Evolutionary conservation across 2,888 invertebrate species (phyloP).

Genomic region (Hyposoter dolosus): DNA sequence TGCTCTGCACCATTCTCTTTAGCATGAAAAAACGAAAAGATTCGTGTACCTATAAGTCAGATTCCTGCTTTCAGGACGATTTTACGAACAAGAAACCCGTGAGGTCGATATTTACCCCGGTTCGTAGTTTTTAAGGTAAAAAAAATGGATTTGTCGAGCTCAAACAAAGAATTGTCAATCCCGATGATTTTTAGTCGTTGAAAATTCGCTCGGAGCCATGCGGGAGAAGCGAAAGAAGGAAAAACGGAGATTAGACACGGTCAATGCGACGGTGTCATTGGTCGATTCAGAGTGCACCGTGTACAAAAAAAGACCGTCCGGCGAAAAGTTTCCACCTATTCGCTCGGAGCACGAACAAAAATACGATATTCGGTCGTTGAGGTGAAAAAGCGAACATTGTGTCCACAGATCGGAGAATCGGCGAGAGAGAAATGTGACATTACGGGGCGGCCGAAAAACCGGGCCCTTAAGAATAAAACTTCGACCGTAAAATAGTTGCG

Average conservation of each 20-base stretch:
- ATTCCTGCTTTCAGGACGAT: too few relatives aligned
- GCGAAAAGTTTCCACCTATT: constrained; percentile 34
- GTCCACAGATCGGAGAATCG: neutral
- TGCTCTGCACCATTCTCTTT: too few relatives aligned
- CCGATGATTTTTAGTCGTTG: neutral
- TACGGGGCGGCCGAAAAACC: neutral
- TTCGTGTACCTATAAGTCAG: too few relatives aligned
- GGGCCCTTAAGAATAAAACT: neutral
- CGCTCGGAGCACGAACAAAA: constrained; percentile 18
- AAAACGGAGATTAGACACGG: neutral
- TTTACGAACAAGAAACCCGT: too few relatives aligned
- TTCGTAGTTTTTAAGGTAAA: too few relatives aligned
- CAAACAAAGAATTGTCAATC: neutral
- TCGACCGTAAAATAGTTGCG: neutral
- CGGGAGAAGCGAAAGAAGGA: neutral
- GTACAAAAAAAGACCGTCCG: neutral
- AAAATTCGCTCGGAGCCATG: neutral
- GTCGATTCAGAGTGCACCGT: neutral
- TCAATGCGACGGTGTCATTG: neutral
- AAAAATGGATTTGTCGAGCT: neutral
- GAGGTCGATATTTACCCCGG: too few relatives aligned
- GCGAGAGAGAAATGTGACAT: neutral
- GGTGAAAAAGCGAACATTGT: constrained; percentile 50
- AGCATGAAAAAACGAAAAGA: too few relatives aligned
- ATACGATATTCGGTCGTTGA: constrained; percentile 47